Evolutionary conservation across 2,888 invertebrate species (phyloP).

Genomic region (Hypomecis atomaria): DNA sequence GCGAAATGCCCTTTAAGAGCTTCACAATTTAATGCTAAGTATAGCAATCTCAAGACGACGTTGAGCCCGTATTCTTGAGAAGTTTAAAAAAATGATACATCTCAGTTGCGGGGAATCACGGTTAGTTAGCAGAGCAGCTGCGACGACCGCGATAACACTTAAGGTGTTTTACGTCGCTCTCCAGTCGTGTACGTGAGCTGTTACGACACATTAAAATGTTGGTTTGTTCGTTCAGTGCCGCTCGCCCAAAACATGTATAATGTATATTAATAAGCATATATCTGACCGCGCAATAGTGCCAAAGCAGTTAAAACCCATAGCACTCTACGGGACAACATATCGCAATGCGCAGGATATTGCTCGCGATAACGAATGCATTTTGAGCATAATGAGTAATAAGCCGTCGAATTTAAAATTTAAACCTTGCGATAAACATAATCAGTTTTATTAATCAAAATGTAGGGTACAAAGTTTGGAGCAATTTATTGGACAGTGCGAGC

Average conservation of each 20-base stretch:
- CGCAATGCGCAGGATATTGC: constrained; percentile 45
- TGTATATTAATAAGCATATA: constrained; percentile 1
- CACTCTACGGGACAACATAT: constrained; percentile 44
- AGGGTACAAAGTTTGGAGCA: constrained; percentile 62
- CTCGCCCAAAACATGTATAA: background rate
- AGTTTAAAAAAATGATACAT: constrained; percentile 81
- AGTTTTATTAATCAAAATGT: constrained; percentile 73
- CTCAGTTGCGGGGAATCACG: constrained; percentile 49
- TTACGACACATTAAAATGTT: constrained; percentile 54
- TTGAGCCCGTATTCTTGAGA: constrained; percentile 66
- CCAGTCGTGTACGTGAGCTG: constrained; percentile 23
- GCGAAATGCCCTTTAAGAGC: constrained; percentile 74
- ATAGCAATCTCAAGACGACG: constrained; percentile 75
- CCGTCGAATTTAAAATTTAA: constrained; percentile 63
- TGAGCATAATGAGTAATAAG: constrained; percentile 60
- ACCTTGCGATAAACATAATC: constrained; percentile 65
- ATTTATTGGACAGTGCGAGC: constrained; percentile 72
- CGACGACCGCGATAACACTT: constrained; percentile 66
- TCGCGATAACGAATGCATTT: constrained; percentile 57
- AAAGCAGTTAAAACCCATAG: constrained; percentile 29
- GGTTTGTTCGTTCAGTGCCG: constrained; percentile 42
- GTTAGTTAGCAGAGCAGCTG: constrained; percentile 77
- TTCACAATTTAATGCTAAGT: constrained; percentile 82
- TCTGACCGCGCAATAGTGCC: constrained; percentile 27
- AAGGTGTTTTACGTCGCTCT: constrained; percentile 62